These are phyloP conservation scores for Anneissia japonica DNA, from an alignment of 35 echinoderm and acorn worm species.

Conservation along the genomic window DNA sequence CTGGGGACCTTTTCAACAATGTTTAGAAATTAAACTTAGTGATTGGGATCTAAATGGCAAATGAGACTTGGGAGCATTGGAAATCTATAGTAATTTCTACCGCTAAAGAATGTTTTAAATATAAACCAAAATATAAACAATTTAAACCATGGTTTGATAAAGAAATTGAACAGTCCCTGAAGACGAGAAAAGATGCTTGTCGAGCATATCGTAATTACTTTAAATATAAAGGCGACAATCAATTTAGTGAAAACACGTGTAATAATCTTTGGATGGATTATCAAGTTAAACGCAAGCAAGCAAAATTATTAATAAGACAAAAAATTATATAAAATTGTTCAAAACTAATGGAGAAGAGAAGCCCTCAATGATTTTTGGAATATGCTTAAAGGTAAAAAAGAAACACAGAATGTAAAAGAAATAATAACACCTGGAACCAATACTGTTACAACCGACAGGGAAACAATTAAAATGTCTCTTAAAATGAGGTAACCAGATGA, in stretches of 20 bases:
- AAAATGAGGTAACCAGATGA: not conserved
- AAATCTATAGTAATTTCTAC: not conserved
- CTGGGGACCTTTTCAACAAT: not conserved
- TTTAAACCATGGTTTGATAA: conserved; percentile 4
- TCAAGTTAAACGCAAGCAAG: not conserved
- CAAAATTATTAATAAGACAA: not conserved
- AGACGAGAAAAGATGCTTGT: not conserved
- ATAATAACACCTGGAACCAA: not conserved
- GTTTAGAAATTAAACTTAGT: not conserved
- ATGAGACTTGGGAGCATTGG: not conserved
- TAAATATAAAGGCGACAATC: not conserved
- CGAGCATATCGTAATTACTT: not conserved
- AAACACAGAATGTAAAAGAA: not conserved
- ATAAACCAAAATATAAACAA: not conserved
- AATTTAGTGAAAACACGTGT: not conserved
- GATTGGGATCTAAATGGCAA: not conserved
- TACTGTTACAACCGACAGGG: not conserved
- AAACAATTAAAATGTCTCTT: not conserved
- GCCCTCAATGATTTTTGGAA: not conserved
- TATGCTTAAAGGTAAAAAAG: conserved; percentile 4
- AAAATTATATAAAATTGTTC: not conserved
- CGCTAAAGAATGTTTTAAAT: not conserved
- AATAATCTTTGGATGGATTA: not conserved
- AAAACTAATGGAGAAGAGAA: not conserved
- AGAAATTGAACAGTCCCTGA: conserved; percentile 5